phyloP scores from a whole-genome alignment of 2,113 vertebrate species.

The Emydocephalus ijimae region DNA sequence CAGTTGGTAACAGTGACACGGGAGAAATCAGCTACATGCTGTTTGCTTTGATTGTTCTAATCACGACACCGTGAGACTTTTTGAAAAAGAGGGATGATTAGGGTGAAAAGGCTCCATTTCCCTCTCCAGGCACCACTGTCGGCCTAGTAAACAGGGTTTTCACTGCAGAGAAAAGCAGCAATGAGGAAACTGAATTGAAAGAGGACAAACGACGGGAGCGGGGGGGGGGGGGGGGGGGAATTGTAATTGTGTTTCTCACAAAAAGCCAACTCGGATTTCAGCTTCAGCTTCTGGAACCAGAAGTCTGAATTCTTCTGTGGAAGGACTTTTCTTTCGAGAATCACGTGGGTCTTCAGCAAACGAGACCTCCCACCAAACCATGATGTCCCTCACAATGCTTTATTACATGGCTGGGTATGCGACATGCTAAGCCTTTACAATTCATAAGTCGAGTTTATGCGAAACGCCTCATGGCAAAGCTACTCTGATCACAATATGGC shows the following conservation, averaged over 20 bases:
- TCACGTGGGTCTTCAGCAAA: not conserved
- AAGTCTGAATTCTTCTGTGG: not conserved
- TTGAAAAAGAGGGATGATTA: fast-evolving
- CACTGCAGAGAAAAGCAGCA: not conserved
- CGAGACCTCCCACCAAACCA: not conserved
- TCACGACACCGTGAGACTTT: not conserved
- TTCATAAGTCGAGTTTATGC: not conserved
- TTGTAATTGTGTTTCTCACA: not conserved
- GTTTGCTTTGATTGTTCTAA: conserved; percentile 1
- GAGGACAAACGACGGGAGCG: not conserved
- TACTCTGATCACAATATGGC: not conserved
- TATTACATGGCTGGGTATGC: not conserved
- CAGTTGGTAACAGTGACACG: conserved; percentile 9
- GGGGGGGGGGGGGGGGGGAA: not conserved
- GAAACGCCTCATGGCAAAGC: not conserved
- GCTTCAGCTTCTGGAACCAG: not conserved
- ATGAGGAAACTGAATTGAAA: not conserved
- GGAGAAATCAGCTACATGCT: not conserved
- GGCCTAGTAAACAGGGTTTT: not conserved
- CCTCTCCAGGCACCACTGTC: not conserved
- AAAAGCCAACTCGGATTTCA: not conserved
- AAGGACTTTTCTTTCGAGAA: not conserved
- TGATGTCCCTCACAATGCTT: not conserved
- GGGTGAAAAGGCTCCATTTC: not conserved
- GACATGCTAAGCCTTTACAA: not conserved